Conservation (phyloP, 2,113 vertebrate species). For the Oceanites oceanicus region DNA sequence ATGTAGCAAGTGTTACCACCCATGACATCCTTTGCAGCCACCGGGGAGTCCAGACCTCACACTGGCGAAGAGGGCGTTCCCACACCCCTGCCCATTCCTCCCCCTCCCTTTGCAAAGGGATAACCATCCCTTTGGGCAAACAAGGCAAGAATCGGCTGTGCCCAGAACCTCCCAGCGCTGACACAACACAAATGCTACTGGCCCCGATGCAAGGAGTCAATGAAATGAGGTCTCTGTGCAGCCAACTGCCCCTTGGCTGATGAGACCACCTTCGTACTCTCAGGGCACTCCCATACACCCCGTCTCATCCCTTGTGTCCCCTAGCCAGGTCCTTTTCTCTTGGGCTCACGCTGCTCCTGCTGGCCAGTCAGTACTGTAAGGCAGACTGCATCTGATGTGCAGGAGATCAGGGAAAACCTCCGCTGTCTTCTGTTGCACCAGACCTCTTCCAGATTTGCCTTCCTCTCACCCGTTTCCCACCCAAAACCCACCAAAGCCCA, state of each 20-base stretch:
- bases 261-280: not conserved
- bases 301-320: not conserved
- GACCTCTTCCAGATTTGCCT: not conserved
- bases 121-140: not conserved
- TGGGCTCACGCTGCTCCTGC: not conserved
- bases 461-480: not conserved
- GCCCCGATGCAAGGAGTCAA: not conserved
- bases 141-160: not conserved
- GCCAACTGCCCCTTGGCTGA: not conserved
- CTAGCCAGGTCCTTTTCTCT: not conserved
- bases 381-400: not conserved
- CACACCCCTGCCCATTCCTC: not conserved
- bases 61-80: not conserved
- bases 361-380: not conserved
- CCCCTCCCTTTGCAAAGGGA: not conserved
- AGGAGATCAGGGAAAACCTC: not conserved
- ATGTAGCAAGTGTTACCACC: not conserved
- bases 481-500: not conserved
- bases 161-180: not conserved
- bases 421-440: not conserved
- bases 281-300: not conserved
- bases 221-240: not conserved
- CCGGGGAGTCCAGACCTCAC: not conserved
- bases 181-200: not conserved
- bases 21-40: constrained; percentile 4